phyloP scores from a whole-genome alignment of 2,888 invertebrate species.

The Ectropis crepuscularia region DNA sequence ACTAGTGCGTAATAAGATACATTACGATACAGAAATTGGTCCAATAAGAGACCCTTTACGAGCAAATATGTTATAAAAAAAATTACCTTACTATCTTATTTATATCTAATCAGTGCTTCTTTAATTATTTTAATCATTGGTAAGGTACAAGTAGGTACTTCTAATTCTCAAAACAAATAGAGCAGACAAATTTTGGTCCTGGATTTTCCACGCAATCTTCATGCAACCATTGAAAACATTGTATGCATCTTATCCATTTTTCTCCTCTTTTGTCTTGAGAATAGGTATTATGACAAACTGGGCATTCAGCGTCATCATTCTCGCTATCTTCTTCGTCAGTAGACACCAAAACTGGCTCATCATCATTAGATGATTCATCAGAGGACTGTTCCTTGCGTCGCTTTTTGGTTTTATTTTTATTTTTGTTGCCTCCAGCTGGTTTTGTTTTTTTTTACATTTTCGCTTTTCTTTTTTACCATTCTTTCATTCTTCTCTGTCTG shows the following conservation, averaged over 20 bases:
- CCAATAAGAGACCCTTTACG: too few species aligned
- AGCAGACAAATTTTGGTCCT: too few species aligned
- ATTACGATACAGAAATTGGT: too few species aligned
- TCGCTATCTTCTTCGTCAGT: conserved; percentile 1
- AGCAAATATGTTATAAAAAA: too few species aligned
- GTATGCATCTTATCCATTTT: background rate
- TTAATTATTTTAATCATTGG: too few species aligned
- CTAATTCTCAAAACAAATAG: too few species aligned
- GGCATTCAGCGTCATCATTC: background rate
- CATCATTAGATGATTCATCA: conserved; percentile 1
- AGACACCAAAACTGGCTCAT: background rate
- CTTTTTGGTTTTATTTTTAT: background rate
- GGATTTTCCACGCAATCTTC: too few species aligned
- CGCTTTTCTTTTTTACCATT: background rate
- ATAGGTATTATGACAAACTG: background rate
- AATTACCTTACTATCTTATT: too few species aligned
- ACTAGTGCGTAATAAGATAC: too few species aligned
- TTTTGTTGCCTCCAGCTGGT: background rate
- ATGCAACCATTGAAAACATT: conserved; percentile 1
- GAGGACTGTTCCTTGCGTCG: background rate
- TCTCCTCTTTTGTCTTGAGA: background rate
- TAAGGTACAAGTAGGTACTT: too few species aligned
- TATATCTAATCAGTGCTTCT: too few species aligned
- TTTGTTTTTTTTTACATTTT: background rate
- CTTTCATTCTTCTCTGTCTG: background rate